Evolutionary conservation across 2,797 vertebrate genomes (phyloP).

Genomic region (Myripristis jacobus): DNA sequence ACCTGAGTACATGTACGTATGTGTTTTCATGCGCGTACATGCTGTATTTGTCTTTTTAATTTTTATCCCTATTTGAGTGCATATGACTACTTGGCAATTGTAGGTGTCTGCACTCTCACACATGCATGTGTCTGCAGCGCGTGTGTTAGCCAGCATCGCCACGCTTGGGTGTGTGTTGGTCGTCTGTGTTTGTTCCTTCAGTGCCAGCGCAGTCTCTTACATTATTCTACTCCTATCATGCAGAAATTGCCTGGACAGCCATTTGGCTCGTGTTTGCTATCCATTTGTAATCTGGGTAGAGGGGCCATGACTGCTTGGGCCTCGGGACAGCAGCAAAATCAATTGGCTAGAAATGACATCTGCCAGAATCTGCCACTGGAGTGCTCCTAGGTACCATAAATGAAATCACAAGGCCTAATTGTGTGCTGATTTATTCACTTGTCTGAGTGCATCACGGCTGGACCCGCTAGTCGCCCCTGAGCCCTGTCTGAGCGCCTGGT

Average conservation of each 20-base stretch:
- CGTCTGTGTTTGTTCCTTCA: constrained; percentile 49
- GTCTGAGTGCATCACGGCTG: constrained; percentile 78
- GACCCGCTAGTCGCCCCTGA: constrained; percentile 74
- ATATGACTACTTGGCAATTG: constrained; percentile 5
- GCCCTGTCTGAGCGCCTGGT: constrained; percentile 73
- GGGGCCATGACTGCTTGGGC: constrained; percentile 76
- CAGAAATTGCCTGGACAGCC: constrained; percentile 81
- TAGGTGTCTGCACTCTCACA: constrained; percentile 9
- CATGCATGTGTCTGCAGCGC: constrained; percentile 26
- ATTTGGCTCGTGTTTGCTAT: constrained; percentile 81
- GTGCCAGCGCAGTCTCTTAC: constrained; percentile 63
- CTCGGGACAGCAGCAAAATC: constrained; percentile 85
- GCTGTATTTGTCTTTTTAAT: constrained; percentile 2
- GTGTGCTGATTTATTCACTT: constrained; percentile 88
- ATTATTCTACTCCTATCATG: constrained; percentile 79
- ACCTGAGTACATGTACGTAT: constrained; percentile 1
- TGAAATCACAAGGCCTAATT: constrained; percentile 87
- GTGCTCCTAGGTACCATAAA: constrained; percentile 84
- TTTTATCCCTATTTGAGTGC: constrained; percentile 12
- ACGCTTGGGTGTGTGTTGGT: constrained; percentile 24
- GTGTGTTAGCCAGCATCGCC: constrained; percentile 24
- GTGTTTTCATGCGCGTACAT: constrained; percentile 2
- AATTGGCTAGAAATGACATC: constrained; percentile 90
- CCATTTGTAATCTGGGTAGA: constrained; percentile 83
- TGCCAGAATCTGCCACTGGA: constrained; percentile 82